Evolutionary conservation across 2,113 vertebrate species (phyloP), one percentile per base, ranked within the genome.

Genomic region (Amphiprion ocellaris): DNA sequence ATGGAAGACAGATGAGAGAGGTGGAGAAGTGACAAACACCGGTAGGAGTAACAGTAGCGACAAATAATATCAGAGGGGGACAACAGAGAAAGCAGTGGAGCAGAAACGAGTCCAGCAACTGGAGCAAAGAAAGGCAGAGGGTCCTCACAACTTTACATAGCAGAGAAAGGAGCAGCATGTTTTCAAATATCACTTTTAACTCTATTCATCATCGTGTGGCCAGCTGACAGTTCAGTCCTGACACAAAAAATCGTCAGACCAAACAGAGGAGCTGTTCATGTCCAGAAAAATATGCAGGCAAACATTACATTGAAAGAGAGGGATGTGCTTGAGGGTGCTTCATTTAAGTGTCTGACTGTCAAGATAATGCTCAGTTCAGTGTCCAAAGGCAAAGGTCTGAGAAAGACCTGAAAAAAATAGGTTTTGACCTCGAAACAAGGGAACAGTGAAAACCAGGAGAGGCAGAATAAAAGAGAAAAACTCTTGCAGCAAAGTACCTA

Each of bases 151-250:
- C 54, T 74, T 61, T 30, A 68, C 58, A 63, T 30, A 15, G 23
- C 4, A 7, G 26, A 82, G 56, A 79, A 80, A 61, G 70, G n/a
- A 62, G 23, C 65, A 53, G 61, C 49, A 17, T 56, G 62, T 23
- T 21, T 73, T 83, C 33, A 69, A 82, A 71, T 21, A 62, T 70
- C 65, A 64, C 56, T 53, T 77, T 83, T 71, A 33, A 77, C 14
- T 61, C 74, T 72, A 72, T 82, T 82, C 80, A 80, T 8, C 54
- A 69, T 19, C 15, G 41, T 44, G 58, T 53, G 71, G 73, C 54
- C 17, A 3, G 5, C 41, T 21, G 73, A 64, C 61, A 74, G 61
- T 56, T 28, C 41, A 26, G 55, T 65, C 44, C 65, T 0, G 15
- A 62, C 3, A 28, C 37, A 72, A 21, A 69, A 21, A 58, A 53